Evolutionary conservation across 2,888 invertebrate genomes (phyloP).

Genomic region (Latrodectus hesperus): DNA sequence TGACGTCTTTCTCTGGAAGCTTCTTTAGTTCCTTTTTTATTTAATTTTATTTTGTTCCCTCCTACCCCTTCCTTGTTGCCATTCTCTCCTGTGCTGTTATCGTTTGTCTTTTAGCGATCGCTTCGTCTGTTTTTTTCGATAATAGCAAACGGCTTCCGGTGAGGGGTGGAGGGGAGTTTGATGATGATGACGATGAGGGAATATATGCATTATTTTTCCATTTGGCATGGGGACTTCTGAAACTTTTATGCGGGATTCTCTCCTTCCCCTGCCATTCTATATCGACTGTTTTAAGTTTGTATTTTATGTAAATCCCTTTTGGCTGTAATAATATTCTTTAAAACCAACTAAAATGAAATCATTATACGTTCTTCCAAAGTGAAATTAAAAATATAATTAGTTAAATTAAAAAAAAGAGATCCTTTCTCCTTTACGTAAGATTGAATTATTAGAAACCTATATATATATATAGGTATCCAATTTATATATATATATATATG

Average conservation of each 20-base stretch:
- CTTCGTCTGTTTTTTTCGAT: conserved; percentile 64
- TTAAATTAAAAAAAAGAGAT: no score
- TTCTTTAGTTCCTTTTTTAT: neutral
- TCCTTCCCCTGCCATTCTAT: no score
- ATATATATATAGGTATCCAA: no score
- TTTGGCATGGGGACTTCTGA: conserved; percentile 31
- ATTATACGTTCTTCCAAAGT: no score
- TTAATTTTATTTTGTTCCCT: conserved; percentile 9
- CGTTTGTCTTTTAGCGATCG: conserved; percentile 64
- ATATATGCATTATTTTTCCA: conserved; percentile 64
- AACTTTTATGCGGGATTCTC: neutral
- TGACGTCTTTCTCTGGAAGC: conserved; percentile 58
- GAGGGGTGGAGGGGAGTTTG: conserved; percentile 34
- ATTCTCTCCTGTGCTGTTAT: conserved; percentile 43
- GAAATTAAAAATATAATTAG: no score
- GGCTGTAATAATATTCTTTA: no score
- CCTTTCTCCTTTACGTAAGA: no score
- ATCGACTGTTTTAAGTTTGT: no score
- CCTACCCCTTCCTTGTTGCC: conserved; percentile 4
- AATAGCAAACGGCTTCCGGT: conserved; percentile 56
- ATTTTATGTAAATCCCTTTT: no score
- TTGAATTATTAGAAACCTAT: no score
- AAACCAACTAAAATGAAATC: no score
- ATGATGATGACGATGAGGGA: conserved; percentile 57
- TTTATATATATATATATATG: no score